A percentile compares a stretch with the other conserved stretches of the same genome.
Evolutionary conservation across 2,113 vertebrate species (phyloP).

Genomic region (Ornithorhynchus anatinus): DNA sequence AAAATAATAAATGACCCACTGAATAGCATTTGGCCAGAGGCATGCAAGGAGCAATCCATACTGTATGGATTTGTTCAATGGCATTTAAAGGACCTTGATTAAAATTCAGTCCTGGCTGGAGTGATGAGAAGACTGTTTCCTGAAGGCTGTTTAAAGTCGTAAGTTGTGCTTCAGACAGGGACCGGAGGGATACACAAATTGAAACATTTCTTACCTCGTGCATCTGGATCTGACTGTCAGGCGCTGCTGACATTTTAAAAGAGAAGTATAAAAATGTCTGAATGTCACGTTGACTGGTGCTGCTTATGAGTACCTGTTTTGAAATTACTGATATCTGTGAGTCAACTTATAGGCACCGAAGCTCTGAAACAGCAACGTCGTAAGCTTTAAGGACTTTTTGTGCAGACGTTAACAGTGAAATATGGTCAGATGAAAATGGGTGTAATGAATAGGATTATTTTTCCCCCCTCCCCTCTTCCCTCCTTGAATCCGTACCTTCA

Average conservation of each 20-base stretch:
- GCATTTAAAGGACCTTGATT: slow-evolving; percentile 82
- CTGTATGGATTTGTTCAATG: slow-evolving; percentile 79
- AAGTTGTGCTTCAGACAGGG: slow-evolving; percentile 38
- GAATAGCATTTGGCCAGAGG: slow-evolving; percentile 67
- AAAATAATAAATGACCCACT: slow-evolving; percentile 76
- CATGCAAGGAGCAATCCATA: slow-evolving; percentile 73
- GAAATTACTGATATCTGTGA: slow-evolving; percentile 30
- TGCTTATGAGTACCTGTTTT: slow-evolving; percentile 41
- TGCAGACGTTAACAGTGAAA: background rate
- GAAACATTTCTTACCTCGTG: slow-evolving; percentile 60
- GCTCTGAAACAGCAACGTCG: no score
- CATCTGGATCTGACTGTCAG: slow-evolving; percentile 38
- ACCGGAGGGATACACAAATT: slow-evolving; percentile 49
- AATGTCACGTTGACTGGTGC: slow-evolving; percentile 16
- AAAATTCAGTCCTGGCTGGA: slow-evolving; percentile 71
- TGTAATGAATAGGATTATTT: no score
- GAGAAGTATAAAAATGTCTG: slow-evolving; percentile 38
- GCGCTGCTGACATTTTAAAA: slow-evolving; percentile 44
- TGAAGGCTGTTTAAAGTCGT: slow-evolving; percentile 56
- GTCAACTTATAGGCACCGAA: background rate
- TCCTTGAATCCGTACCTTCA: no score
- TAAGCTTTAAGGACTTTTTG: background rate
- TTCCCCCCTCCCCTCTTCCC: no score
- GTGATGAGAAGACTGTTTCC: slow-evolving; percentile 67
- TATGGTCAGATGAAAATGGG: no score